Base-by-base conservation (phyloP, 2,113 vertebrate genomes). In the Eurypyga helias region DNA sequence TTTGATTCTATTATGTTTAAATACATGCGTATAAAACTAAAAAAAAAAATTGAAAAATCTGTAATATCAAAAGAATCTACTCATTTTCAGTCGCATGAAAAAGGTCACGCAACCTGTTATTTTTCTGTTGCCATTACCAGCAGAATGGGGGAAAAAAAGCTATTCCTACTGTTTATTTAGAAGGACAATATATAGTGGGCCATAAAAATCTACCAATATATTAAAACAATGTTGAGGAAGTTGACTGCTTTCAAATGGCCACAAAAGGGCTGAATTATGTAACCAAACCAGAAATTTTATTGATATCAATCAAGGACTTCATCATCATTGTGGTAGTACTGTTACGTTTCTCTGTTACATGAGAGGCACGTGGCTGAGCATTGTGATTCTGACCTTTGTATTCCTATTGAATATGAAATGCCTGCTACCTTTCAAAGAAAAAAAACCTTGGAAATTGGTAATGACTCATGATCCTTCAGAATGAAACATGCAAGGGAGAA, bases 81-180 rank as follows among this genome's bases (percentile, higher is more conserved):
- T 58, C 0, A 0, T 17, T 73, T 61, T 85, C 21, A 41, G 57
- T 90, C 6, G 1, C 19, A 9, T 7, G 1, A 41, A 66, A 41
- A 75, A 17, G 16, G 6, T 58, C 11, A 24, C 15, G 7, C 5
- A 3, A 24, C 26, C 51, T 82, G 31, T 13, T 45, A 14, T 82
- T 41, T 82, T 93, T 20, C 28, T 82, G 29, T 3, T 31, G 6
- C 66, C 78, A 70, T 57, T 58, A 33, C 8, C 10, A 64, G 14
- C 13, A 54, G 7, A n/a, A 25, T 46, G 12, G 41, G 41, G 8
- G 43, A 34, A 55, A 43, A 43, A 64, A 64, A 13, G 3, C 0
- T 36, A 29, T 52, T 64, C 15, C 7, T 51, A 1, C 7, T 75
- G 26, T 66, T 17, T 31, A 0, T n/a, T 76, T 20, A 33, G 13